Conservation (phyloP, 2,797 vertebrate species). For the Cheirogaleus major region DNA sequence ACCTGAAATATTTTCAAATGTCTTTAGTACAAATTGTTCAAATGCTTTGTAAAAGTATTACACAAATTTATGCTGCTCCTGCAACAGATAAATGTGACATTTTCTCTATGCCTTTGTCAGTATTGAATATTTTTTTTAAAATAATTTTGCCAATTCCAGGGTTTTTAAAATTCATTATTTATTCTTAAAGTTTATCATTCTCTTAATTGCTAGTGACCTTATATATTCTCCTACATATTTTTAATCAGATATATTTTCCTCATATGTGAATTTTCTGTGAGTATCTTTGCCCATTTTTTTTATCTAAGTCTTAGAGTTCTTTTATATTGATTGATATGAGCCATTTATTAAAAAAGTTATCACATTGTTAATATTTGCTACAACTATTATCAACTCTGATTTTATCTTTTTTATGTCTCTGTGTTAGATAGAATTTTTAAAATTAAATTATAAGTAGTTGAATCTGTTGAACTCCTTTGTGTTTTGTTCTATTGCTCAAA, state of each 20-base stretch:
- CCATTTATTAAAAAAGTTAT: neutral
- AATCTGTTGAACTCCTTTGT: slow-evolving; percentile 32
- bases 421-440: neutral
- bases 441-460: neutral
- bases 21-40: slow-evolving; percentile 11
- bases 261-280: neutral
- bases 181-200: neutral
- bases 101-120: neutral
- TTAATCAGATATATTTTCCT: neutral
- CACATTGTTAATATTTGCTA: neutral
- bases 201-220: neutral
- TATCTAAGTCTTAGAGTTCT: neutral
- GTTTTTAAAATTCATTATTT: neutral
- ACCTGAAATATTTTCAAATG: slow-evolving; percentile 4
- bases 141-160: neutral
- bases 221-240: neutral
- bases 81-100: neutral
- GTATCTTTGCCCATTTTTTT: neutral
- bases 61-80: neutral
- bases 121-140: neutral
- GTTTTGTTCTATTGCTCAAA: neutral
- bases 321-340: slow-evolving; percentile 1
- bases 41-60: neutral
- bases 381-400: neutral
- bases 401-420: neutral